phyloP scores from a whole-genome alignment of 2,113 vertebrate genomes.

The Podarcis muralis region DNA sequence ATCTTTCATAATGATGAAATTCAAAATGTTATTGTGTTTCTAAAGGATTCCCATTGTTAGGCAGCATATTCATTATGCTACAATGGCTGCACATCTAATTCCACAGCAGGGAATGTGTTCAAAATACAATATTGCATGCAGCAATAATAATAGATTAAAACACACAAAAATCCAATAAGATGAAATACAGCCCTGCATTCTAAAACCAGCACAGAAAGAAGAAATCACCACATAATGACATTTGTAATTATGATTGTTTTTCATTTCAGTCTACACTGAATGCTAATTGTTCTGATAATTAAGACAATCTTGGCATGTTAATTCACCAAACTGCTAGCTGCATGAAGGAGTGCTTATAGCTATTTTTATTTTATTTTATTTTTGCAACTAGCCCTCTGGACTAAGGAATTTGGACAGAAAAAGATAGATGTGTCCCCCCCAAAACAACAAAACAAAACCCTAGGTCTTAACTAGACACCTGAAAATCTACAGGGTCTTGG shows the following conservation, averaged over 20 bases:
- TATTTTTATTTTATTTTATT: not conserved
- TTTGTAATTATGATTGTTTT: slow-evolving; percentile 42
- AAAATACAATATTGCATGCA: slow-evolving; percentile 52
- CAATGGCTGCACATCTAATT: slow-evolving; percentile 64
- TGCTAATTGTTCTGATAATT: slow-evolving; percentile 47
- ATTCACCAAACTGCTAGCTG: not conserved
- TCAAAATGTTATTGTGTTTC: slow-evolving; percentile 65
- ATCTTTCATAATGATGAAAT: slow-evolving; percentile 70
- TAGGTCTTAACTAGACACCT: not conserved
- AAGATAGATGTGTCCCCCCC: not conserved
- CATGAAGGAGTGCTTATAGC: not conserved
- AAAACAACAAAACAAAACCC: not conserved
- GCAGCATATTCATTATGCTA: slow-evolving; percentile 62
- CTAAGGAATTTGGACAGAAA: not conserved
- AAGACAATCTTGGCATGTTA: slow-evolving; percentile 22
- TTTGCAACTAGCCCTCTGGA: not conserved
- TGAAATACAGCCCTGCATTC: slow-evolving; percentile 38
- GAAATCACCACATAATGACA: slow-evolving; percentile 1
- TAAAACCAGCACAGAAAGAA: slow-evolving; percentile 53
- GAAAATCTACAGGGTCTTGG: not conserved
- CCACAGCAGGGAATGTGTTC: slow-evolving; percentile 60
- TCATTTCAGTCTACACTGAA: slow-evolving; percentile 20
- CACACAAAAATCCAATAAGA: slow-evolving; percentile 51
- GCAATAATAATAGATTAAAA: slow-evolving; percentile 56
- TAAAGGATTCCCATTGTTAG: slow-evolving; percentile 63